phyloP scores from a whole-genome alignment of 2,113 vertebrate genomes.

The Mystacornis crossleyi region DNA sequence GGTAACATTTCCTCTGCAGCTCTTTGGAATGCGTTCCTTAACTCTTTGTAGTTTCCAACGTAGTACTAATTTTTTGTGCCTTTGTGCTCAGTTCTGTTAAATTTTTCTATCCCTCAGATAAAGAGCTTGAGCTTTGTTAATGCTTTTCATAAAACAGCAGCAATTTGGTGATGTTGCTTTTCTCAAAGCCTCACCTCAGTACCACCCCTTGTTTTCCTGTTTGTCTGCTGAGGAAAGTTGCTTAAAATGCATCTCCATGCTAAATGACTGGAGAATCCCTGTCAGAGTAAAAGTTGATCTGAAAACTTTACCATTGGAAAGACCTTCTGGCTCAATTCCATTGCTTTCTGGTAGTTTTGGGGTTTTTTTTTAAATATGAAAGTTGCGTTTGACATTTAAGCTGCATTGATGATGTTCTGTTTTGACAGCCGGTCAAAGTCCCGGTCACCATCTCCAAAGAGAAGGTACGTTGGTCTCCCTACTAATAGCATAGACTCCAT shows the following conservation, averaged over 20 bases:
- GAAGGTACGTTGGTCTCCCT: slow-evolving; percentile 78
- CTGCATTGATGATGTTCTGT: slow-evolving; percentile 44
- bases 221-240: neutral
- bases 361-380: neutral
- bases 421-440: slow-evolving; percentile 84
- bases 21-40: neutral
- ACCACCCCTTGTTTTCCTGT: neutral
- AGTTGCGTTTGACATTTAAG: neutral
- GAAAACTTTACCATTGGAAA: neutral
- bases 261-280: neutral
- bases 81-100: neutral
- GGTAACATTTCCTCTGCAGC: neutral
- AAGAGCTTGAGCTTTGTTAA: neutral
- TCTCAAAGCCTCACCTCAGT: neutral
- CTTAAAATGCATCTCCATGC: neutral
- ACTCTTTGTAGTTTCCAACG: neutral
- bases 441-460: slow-evolving; percentile 84
- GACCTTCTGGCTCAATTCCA: neutral
- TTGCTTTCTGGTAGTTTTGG: neutral
- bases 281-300: neutral
- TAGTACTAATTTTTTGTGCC: neutral
- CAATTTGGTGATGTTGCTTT: neutral
- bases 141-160: neutral
- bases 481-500: neutral
- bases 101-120: neutral